These are phyloP conservation scores for Autographa pulchrina DNA, from an alignment of 2,888 invertebrate species.

Conservation along the genomic window DNA sequence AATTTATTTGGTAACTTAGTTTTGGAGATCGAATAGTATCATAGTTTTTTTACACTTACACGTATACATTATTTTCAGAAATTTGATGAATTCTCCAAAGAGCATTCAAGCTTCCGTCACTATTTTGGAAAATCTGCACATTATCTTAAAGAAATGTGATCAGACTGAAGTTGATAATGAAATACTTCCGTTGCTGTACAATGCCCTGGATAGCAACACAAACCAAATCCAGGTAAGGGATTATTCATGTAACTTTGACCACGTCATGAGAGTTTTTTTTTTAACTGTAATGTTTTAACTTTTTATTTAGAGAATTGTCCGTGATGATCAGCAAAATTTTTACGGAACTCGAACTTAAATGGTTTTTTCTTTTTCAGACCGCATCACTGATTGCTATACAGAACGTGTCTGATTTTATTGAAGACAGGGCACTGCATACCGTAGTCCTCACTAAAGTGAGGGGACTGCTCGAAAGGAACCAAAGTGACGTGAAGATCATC, in stretches of 20 bases:
- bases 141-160: conserved; percentile 96
- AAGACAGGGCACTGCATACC: conserved; percentile 94
- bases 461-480: conserved; percentile 93
- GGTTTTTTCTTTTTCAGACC: conserved; percentile 89
- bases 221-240: conserved; percentile 95
- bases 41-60: neutral
- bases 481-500: conserved; percentile 94
- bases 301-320: too few relatives aligned
- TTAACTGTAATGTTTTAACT: too few relatives aligned
- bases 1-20: conserved; percentile 3
- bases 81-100: conserved; percentile 93
- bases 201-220: conserved; percentile 95
- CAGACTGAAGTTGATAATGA: conserved; percentile 94
- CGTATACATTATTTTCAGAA: conserved; percentile 81
- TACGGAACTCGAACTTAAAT: neutral
- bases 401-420: conserved; percentile 95
- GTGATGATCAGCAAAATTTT: too few relatives aligned
- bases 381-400: conserved; percentile 96
- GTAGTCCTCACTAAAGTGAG: conserved; percentile 96
- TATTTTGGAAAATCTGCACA: conserved; percentile 96
- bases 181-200: conserved; percentile 95
- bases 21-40: neutral
- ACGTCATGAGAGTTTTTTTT: too few relatives aligned
- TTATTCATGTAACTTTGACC: neutral
- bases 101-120: conserved; percentile 96